These are phyloP conservation scores for Hemibagrus guttatus DNA, from an alignment of 2,797 vertebrate genomes.

Conservation along the genomic window DNA sequence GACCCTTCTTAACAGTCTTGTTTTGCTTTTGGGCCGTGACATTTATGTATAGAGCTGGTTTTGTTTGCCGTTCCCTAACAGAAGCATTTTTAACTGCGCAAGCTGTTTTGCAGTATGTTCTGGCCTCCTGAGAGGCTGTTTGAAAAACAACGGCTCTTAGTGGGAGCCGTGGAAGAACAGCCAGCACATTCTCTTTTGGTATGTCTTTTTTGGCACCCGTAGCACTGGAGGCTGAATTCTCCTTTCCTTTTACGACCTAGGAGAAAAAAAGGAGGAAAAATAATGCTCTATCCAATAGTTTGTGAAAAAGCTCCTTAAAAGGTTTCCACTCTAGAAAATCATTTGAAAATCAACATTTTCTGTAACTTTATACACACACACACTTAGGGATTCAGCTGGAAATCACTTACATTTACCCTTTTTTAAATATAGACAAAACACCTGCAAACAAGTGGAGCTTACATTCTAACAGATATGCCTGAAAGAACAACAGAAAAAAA, in stretches of 20 bases:
- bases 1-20: slow-evolving; percentile 9
- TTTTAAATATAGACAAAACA: no score
- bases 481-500: no score
- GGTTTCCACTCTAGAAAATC: not conserved
- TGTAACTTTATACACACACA: not conserved
- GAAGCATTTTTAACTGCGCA: not conserved
- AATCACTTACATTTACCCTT: no score
- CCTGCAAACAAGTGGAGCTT: no score
- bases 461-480: no score
- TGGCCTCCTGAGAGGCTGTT: not conserved
- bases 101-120: not conserved
- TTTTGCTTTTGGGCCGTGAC: not conserved
- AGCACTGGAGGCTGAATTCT: slow-evolving; percentile 61
- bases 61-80: slow-evolving; percentile 16
- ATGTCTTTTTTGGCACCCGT: not conserved
- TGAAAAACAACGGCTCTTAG: not conserved
- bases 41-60: not conserved
- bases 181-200: slow-evolving; percentile 9
- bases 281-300: not conserved
- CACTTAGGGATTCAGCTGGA: no score
- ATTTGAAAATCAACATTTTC: not conserved
- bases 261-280: slow-evolving; percentile 7
- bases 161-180: not conserved
- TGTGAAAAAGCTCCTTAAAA: not conserved
- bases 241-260: slow-evolving; percentile 65